A percentile compares a stretch with the other conserved stretches of the same genome.
These are phyloP conservation scores for Heliconius himera DNA, from an alignment of 1,140 invertebrate species.

Conservation along the genomic window DNA sequence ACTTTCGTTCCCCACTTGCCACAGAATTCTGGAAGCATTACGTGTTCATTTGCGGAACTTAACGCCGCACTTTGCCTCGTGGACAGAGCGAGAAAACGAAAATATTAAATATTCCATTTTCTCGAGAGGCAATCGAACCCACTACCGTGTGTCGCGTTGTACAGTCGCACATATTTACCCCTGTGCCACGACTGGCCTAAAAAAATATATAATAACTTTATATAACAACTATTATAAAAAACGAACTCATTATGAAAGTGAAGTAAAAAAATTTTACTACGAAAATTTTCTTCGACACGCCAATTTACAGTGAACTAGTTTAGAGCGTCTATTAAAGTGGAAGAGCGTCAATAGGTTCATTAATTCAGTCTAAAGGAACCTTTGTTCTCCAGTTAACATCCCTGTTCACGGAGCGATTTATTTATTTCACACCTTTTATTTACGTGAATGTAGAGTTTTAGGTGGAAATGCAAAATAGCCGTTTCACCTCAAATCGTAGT, in stretches of 20 bases:
- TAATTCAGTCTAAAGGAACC: slow-evolving; percentile 19
- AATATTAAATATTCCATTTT: too few species aligned
- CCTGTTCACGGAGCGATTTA: neutral
- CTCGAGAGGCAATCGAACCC: too few species aligned
- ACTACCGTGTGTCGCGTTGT: too few species aligned
- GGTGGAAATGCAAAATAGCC: neutral
- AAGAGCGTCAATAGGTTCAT: slow-evolving; percentile 17
- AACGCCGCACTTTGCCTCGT: too few species aligned
- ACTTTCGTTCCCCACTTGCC: too few species aligned
- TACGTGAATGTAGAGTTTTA: neutral
- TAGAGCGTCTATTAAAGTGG: slow-evolving; percentile 8
- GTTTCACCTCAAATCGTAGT: neutral
- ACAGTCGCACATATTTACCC: too few species aligned
- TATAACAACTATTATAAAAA: neutral
- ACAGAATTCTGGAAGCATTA: too few species aligned
- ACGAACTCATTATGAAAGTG: neutral
- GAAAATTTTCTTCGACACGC: slow-evolving; percentile 2
- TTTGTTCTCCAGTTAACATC: slow-evolving; percentile 16
- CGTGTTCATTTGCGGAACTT: too few species aligned
- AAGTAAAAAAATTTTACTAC: neutral
- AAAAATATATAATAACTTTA: too few species aligned
- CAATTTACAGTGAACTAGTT: neutral
- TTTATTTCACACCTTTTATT: slow-evolving; percentile 12
- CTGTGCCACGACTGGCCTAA: too few species aligned
- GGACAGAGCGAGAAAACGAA: too few species aligned